A percentile compares a stretch with the other conserved stretches of the same genome.
These are phyloP conservation scores for Squalus acanthias DNA, from an alignment of 2,797 vertebrate species.

Conservation along the genomic window DNA sequence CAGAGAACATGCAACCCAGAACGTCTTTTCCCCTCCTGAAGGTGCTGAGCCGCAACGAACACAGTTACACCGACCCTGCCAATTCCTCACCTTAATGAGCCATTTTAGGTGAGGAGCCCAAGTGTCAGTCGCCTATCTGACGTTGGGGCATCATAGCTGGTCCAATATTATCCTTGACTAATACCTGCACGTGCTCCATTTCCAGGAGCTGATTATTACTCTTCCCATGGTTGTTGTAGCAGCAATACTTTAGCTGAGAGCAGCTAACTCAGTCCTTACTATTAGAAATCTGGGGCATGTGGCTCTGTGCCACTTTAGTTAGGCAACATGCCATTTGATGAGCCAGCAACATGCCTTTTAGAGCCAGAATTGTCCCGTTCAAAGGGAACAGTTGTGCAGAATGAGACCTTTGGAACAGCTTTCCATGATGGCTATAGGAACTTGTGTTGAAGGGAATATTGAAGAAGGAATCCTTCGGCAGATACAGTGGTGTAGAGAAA, in stretches of 20 bases:
- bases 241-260: background rate
- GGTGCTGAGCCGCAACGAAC: too few species aligned
- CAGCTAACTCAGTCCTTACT: background rate
- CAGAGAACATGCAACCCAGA: too few species aligned
- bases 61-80: too few species aligned
- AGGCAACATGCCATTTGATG: background rate
- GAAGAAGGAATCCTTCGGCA: background rate
- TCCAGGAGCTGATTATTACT: too few species aligned
- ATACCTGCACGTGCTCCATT: too few species aligned
- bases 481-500: background rate
- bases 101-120: too few species aligned
- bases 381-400: background rate
- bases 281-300: background rate
- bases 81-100: too few species aligned
- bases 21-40: too few species aligned
- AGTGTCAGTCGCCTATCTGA: too few species aligned
- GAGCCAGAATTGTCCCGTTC: background rate
- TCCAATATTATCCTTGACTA: too few species aligned
- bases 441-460: background rate
- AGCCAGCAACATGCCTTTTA: background rate
- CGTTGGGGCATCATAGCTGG: too few species aligned
- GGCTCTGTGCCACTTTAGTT: background rate
- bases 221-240: background rate
- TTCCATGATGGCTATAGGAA: background rate
- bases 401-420: background rate